These are phyloP conservation scores for Dryoscopus gambensis DNA, from an alignment of 2,113 vertebrate species.

Conservation along the genomic window DNA sequence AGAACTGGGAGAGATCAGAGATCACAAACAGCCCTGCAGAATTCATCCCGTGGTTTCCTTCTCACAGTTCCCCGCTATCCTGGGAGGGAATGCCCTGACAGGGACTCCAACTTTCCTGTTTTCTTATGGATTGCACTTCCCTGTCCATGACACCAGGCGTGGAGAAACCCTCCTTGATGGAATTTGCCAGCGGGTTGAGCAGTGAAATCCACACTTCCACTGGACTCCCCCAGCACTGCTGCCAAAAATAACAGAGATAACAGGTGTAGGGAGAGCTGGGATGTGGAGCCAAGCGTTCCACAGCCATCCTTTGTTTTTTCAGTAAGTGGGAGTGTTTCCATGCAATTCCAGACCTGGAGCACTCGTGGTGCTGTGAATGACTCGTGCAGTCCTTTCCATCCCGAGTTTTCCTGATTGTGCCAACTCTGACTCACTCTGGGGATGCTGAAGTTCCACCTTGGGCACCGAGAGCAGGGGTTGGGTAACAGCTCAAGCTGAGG, in stretches of 20 bases:
- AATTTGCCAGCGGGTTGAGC: constrained; percentile 36
- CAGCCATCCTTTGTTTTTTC: constrained; percentile 31
- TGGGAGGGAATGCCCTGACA: not conserved
- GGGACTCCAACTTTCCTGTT: not conserved
- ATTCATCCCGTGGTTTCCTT: not conserved
- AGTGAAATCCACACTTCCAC: constrained; percentile 42
- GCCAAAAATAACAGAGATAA: constrained; percentile 59
- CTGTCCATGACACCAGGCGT: not conserved
- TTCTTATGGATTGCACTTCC: not conserved
- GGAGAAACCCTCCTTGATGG: constrained; percentile 4
- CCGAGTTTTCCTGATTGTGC: not conserved
- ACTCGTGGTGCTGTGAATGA: not conserved
- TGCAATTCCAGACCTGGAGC: not conserved
- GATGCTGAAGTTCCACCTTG: not conserved
- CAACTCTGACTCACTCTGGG: not conserved
- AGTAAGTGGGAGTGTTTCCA: not conserved
- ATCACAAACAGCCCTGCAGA: not conserved
- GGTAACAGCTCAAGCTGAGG: not conserved
- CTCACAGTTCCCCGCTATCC: not conserved
- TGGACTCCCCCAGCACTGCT: not conserved
- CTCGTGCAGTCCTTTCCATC: not conserved
- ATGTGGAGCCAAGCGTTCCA: not conserved
- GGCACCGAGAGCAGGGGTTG: not conserved
- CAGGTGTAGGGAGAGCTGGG: constrained; percentile 50
- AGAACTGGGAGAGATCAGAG: not conserved